Evolutionary conservation across 2,888 invertebrate species (phyloP), one percentile per base, ranked within the genome.

Genomic region (Ptilodon capucinus): DNA sequence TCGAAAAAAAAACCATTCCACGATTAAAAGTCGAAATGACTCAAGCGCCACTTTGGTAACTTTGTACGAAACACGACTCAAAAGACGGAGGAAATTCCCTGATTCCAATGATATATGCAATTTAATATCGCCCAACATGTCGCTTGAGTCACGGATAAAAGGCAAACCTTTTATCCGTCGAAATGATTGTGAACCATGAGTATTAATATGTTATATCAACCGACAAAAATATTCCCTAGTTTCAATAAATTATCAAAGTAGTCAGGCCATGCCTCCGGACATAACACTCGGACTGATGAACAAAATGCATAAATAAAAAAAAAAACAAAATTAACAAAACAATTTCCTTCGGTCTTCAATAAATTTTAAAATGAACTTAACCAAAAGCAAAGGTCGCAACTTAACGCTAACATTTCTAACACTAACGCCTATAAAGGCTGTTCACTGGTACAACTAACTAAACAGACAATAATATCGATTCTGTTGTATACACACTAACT

Each of bases 241-340:
- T 49, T 44, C n/a, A 65, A 59, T 55, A 58, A 44, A 46, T 49
- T 50, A 57, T 41, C 38, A 47, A 49, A 53, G 53, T 48, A 42
- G 44, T 38, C 40, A 35, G 59, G 65, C 64, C 55, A 52, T 54
- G 64, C 60, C 71, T 55, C 36, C 46, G 40, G 48, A 57, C 51
- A 49, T 53, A 60, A 55, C 48, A 52, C 46, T 21, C 50, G 54
- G 54, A 40, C 53, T 50, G 42, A 45, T 53, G 46, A 46, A 52
- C 53, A 47, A 45, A 54, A 48, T 35, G 48, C 46, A 54, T 40
- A 52, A 67, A 52, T 63, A 61, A 42, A 52, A 59, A 57, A 66
- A 54, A 68, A 58, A 74, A 76, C 79, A 74, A 78, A 76, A 76
- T 75, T 78, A 51, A 63, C 71, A 77, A 74, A 80, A 78, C 74